Evolutionary conservation across 1,140 invertebrate genomes (phyloP), one percentile per base, ranked within the genome.

Genomic region (Philotrypesis tridentata): DNA sequence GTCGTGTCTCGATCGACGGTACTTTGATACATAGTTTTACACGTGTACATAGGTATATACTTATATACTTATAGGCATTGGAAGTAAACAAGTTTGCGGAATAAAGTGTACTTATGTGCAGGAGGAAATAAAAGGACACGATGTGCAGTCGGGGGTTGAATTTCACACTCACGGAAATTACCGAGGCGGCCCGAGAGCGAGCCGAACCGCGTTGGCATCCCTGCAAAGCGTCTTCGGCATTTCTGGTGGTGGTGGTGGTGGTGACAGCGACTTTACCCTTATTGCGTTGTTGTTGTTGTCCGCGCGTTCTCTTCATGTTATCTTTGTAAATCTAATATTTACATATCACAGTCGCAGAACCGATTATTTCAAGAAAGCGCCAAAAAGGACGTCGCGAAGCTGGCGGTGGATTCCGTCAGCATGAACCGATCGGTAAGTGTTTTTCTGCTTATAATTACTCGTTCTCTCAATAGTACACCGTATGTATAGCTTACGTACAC

Each of bases 371-470:
- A 17, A 55, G 48, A 17, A 55, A 5, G 14, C 5, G 0, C 3
- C 9, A 0, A n/a, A n/a, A 55, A n/a, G 14, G 11, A 29, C 27
- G 25, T 2, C 23, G 11, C 27, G 61, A 25, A 29, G 25, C 61
- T 65, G 23, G 61, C 21, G 21, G 21, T 55, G 21, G 9, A 33
- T 7, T 31, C 21, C 70, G 6, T 21, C 85, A 87, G 71, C 27
- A 88, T 88, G 87, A 88, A 88, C 75, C 84, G 87, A 71, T 67
- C 83, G 86, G 87, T 88, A 85, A 87, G 31, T 79, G 79, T 25
- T 55, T 55, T 17, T 17, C 48, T 55, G 17, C 21, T 14, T n/a
- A n/a, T n/a, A 55, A 55, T 55, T 55, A 5, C 48, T 14, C 48
- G 2, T 21, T 6, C 48, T 76, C 67, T 71, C n/a, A 37, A 68